These are phyloP conservation scores for Anaspis maculata DNA, from an alignment of 2,888 invertebrate genomes.

Conservation along the genomic window DNA sequence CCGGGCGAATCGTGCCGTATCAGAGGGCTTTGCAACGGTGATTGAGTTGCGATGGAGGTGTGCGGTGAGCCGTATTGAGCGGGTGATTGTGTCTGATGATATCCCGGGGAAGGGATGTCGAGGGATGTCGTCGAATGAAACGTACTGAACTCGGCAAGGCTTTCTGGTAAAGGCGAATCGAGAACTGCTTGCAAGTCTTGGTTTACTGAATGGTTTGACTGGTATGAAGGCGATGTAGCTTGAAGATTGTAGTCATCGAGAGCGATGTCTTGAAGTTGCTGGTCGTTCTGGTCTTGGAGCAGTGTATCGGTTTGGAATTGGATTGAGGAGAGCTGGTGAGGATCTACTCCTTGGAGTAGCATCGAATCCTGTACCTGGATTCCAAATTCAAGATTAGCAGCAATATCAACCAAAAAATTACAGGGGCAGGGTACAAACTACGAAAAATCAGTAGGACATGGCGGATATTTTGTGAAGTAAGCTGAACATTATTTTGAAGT, in stretches of 20 bases:
- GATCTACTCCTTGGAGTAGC: slow-evolving; percentile 56
- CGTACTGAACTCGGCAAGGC: slow-evolving; percentile 73
- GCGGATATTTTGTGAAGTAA: too few relatives aligned
- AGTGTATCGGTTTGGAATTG: slow-evolving; percentile 42
- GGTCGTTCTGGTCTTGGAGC: slow-evolving; percentile 55
- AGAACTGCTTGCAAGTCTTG: slow-evolving; percentile 68
- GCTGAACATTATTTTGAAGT: too few relatives aligned
- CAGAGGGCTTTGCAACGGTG: slow-evolving; percentile 56
- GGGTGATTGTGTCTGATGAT: slow-evolving; percentile 41
- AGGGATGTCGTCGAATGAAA: slow-evolving; percentile 51
- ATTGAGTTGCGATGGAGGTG: slow-evolving; percentile 46
- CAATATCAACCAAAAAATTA: too few relatives aligned
- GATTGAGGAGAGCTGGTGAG: slow-evolving; percentile 48
- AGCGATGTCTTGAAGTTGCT: slow-evolving; percentile 56
- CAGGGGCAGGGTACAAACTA: too few relatives aligned
- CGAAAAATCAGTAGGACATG: too few relatives aligned
- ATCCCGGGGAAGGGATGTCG: slow-evolving; percentile 41
- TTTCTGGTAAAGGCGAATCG: slow-evolving; percentile 71
- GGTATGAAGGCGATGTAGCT: slow-evolving; percentile 44
- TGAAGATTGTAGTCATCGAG: slow-evolving; percentile 56
- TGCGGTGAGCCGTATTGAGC: slow-evolving; percentile 36
- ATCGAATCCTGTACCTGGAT: slow-evolving; percentile 64
- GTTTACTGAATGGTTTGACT: slow-evolving; percentile 49
- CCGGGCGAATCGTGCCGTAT: slow-evolving; percentile 61
- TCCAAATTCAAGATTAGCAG: too few relatives aligned